Conservation (phyloP, 2,797 vertebrate species). For the Botia kubotai region DNA sequence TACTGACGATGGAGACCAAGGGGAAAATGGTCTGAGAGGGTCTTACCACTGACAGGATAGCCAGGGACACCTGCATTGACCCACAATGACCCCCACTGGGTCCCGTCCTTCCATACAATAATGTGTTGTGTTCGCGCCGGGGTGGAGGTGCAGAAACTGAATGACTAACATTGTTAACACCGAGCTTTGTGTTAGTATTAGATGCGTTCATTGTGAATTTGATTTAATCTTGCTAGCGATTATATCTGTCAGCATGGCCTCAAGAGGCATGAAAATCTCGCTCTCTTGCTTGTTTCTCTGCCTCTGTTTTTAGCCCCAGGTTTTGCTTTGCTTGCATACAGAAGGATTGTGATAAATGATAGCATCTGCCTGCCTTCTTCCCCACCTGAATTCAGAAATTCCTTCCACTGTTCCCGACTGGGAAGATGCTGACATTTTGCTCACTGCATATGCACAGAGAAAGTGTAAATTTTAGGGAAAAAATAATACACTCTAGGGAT, state of each 20-base stretch:
- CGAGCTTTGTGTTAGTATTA: constrained; percentile 40
- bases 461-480: neutral
- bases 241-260: constrained; percentile 22
- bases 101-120: constrained; percentile 24
- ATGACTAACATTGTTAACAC: constrained; percentile 31
- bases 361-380: constrained; percentile 44
- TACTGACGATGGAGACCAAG: constrained; percentile 68
- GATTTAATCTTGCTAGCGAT: constrained; percentile 38
- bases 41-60: constrained; percentile 32
- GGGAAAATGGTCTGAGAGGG: constrained; percentile 50
- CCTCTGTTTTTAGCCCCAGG: constrained; percentile 41
- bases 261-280: constrained; percentile 12
- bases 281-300: constrained; percentile 7
- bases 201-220: constrained; percentile 45
- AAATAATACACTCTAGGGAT: neutral
- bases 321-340: constrained; percentile 59
- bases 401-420: constrained; percentile 4
- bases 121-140: constrained; percentile 9
- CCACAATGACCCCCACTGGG: constrained; percentile 36
- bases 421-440: neutral
- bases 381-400: constrained; percentile 43
- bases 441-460: neutral
- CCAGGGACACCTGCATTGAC: constrained; percentile 45
- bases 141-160: constrained; percentile 25
- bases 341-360: constrained; percentile 54